Evolutionary conservation across 2,888 invertebrate genomes (phyloP), one percentile per base, ranked within the genome.

Genomic region (Chorisops tibialis): DNA sequence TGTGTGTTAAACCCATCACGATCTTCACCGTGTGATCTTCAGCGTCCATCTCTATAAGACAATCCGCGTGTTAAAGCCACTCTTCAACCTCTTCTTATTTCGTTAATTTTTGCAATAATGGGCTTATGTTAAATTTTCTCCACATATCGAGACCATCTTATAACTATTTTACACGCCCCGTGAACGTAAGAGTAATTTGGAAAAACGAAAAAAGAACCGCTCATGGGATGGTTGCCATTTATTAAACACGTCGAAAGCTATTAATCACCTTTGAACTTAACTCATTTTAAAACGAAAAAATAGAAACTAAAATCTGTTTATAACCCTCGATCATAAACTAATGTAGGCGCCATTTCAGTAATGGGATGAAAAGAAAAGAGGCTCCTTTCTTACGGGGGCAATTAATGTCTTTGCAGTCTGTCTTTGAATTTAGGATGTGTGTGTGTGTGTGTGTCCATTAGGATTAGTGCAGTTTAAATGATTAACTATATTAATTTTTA

Each of bases 211-310:
- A n/a, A 66, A 64, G 63, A 64, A 66, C 66, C 59, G 56, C 63
- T 66, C 66, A 59, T 63, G 65, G 63, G 62, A 62, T 65, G 65
- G 65, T 64, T 66, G 66, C 67, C 56, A 66, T 63, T 65, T 66
- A 66, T 66, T 65, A 63, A 66, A 61, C 60, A 66, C 66, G 59
- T 66, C 64, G 63, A 65, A 63, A 65, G 67, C 63, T 65, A 65
- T 67, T 66, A 67, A 67, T 67, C 66, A 66, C 61, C 67, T 66
- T 66, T 65, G 30, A 50, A 50, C 30, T 50, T 50, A 50, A 50
- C 24, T 30, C 16, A 24, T n/a, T 19, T 48, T 22, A 12, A 22
- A 48, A 14, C 50, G 16, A 24, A 7, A 50, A 6, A 41, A 7
- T 6, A 11, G 24, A 19, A 43, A 11, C 22, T 16, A 30, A 43